These are phyloP conservation scores for Nudaria mundana DNA, from an alignment of 2,888 invertebrate species.

Conservation along the genomic window DNA sequence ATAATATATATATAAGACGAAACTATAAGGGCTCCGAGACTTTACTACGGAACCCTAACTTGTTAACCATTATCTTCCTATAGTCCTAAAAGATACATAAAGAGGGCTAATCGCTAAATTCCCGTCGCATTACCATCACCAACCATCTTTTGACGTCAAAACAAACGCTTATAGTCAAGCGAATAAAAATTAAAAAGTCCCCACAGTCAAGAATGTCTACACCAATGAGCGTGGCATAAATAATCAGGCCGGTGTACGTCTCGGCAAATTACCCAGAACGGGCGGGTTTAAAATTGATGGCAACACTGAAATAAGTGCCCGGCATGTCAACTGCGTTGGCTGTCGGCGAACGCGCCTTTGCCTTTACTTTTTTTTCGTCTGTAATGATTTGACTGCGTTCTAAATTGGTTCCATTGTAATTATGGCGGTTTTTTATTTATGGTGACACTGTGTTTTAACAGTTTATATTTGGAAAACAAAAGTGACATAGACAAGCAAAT, in stretches of 20 bases:
- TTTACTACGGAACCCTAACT: too few species aligned
- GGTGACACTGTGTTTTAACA: constrained; percentile 7
- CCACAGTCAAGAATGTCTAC: constrained; percentile 50
- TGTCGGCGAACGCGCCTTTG: constrained; percentile 43
- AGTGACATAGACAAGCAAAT: background rate
- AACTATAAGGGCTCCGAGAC: too few species aligned
- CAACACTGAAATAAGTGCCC: constrained; percentile 57
- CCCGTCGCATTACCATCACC: constrained; percentile 27
- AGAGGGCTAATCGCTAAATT: constrained; percentile 33
- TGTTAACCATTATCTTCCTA: too few species aligned
- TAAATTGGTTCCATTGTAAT: constrained; percentile 51
- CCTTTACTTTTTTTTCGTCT: constrained; percentile 38
- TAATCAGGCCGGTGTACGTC: constrained; percentile 65
- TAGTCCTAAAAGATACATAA: too few species aligned
- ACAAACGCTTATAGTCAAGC: constrained; percentile 33
- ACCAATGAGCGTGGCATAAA: constrained; percentile 65
- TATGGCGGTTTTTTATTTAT: constrained; percentile 20
- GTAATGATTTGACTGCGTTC: constrained; percentile 37
- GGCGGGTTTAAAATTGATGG: constrained; percentile 56
- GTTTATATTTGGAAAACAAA: constrained; percentile 7
- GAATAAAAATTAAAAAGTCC: constrained; percentile 50
- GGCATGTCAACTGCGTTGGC: constrained; percentile 53
- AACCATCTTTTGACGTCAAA: constrained; percentile 45
- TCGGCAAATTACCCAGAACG: constrained; percentile 71
- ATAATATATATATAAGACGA: too few species aligned